Evolutionary conservation across 1,140 invertebrate species (phyloP).

Genomic region (Rhagoletis zephyria): DNA sequence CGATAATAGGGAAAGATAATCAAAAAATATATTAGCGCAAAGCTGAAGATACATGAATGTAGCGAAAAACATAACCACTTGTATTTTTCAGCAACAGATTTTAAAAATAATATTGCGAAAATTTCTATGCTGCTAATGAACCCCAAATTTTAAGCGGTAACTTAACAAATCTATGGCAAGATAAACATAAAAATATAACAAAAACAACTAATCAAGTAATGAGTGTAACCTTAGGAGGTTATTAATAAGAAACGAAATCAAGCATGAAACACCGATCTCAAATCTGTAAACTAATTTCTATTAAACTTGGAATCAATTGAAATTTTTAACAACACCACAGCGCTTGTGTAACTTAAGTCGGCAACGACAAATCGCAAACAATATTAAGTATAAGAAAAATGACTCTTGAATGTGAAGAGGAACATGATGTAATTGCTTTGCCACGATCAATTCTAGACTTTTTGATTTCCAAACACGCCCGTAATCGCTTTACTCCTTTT

Average conservation of each 20-base stretch:
- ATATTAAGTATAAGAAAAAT: slow-evolving; percentile 59
- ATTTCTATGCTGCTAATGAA: too few species aligned
- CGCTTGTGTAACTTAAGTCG: not conserved
- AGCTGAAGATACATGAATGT: too few species aligned
- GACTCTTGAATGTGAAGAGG: slow-evolving; percentile 72
- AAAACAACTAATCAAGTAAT: not conserved
- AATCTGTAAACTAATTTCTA: not conserved
- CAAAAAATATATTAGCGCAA: too few species aligned
- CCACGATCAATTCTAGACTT: not conserved
- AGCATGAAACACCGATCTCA: not conserved
- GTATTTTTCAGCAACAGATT: too few species aligned
- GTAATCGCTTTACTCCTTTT: not conserved
- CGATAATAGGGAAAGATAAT: too few species aligned
- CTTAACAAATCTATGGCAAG: too few species aligned
- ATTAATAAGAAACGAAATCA: not conserved
- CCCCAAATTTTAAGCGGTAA: too few species aligned
- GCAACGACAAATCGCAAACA: slow-evolving; percentile 14
- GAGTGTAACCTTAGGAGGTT: not conserved
- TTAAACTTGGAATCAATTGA: not conserved
- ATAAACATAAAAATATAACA: not conserved
- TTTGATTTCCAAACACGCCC: not conserved
- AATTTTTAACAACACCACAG: not conserved
- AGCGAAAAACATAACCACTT: too few species aligned
- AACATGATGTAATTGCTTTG: slow-evolving; percentile 70
- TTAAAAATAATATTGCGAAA: too few species aligned